A percentile compares a stretch with the other conserved stretches of the same genome.
phyloP scores from a whole-genome alignment of 2,888 invertebrate genomes.

The Choreutis nemorana region DNA sequence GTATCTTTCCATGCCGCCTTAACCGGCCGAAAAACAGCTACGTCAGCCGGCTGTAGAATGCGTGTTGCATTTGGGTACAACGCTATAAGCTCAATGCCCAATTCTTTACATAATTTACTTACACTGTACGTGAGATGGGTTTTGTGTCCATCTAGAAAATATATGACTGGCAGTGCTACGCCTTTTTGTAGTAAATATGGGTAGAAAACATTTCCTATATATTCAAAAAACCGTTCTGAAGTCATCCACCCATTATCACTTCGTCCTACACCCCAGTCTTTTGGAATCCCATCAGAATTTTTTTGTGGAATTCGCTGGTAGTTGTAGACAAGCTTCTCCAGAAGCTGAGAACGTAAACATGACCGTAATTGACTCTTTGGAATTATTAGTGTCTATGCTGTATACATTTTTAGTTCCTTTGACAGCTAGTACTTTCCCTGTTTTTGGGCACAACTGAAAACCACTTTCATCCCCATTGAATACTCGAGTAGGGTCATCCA shows the following conservation, averaged over 20 bases:
- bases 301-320: slow-evolving; percentile 12
- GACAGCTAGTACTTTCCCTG: slow-evolving; percentile 19
- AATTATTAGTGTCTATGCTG: slow-evolving; percentile 12
- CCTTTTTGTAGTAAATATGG: slow-evolving; percentile 7
- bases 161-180: slow-evolving; percentile 8
- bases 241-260: slow-evolving; percentile 8
- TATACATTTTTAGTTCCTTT: slow-evolving; percentile 22
- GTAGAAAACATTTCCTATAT: slow-evolving; percentile 8
- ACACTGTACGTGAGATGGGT: slow-evolving; percentile 9
- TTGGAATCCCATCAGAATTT: slow-evolving; percentile 11
- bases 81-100: slow-evolving; percentile 8
- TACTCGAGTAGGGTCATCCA: slow-evolving; percentile 12
- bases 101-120: slow-evolving; percentile 5
- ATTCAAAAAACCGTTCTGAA: slow-evolving; percentile 6
- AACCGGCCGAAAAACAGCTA: slow-evolving; percentile 9
- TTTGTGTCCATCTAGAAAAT: slow-evolving; percentile 8
- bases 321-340: slow-evolving; percentile 11
- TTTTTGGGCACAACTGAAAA: slow-evolving; percentile 27
- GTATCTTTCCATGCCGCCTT: slow-evolving; percentile 5
- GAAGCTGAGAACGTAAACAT: slow-evolving; percentile 15
- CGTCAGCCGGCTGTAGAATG: slow-evolving; percentile 12
- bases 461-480: slow-evolving; percentile 26
- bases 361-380: slow-evolving; percentile 17
- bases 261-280: slow-evolving; percentile 11
- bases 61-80: slow-evolving; percentile 10